Evolutionary conservation across 35 echinoderm and acorn worm species (phyloP), one percentile per base, ranked within the genome.

Genomic region (Lytechinus pictus): DNA sequence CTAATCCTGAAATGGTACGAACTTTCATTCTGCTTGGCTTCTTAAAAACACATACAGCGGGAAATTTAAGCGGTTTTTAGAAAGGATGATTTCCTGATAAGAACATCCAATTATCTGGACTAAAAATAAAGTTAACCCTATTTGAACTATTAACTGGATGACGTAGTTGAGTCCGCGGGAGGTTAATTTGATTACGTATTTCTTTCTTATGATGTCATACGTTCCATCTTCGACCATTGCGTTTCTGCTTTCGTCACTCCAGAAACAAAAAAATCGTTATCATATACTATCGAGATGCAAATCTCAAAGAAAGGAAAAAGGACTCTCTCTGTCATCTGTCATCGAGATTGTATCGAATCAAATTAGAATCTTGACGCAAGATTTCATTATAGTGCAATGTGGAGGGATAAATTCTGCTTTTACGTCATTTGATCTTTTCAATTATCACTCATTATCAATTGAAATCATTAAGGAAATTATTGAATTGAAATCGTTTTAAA

Each of bases 241-340:
- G n/a, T 79, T 79, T 79, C 66, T 79, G 66, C n/a, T 79, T 79
- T 79, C 12, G n/a, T 79, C 66, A 24, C n/a, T 58, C 9, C 9
- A 58, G 13, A 58, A 58, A 9, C 55, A 10, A 79, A 79, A 24
- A 79, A 79, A 79, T 79, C 14, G 66, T 79, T 79, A 24, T 16
- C 66, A 16, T 24, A 16, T 79, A 16, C 7, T 79, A 79, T 79
- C 66, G 66, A 16, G 66, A 24, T 79, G 19, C 19, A 24, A 79
- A 79, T 79, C 66, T 79, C 14, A 8, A 16, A 24, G 7, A 79
- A n/a, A n/a, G 66, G 66, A 79, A 79, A n/a, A 79, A 24, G 19
- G 66, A 27, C 66, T 79, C 66, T 79, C 66, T 79, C n/a, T 24
- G 66, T 79, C 66, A 79, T 79, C 66, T 79, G 66, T 79, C 66